A percentile compares a stretch with the other conserved stretches of the same genome.
phyloP scores from a whole-genome alignment of 2,888 invertebrate species.

The Andrena camellia region DNA sequence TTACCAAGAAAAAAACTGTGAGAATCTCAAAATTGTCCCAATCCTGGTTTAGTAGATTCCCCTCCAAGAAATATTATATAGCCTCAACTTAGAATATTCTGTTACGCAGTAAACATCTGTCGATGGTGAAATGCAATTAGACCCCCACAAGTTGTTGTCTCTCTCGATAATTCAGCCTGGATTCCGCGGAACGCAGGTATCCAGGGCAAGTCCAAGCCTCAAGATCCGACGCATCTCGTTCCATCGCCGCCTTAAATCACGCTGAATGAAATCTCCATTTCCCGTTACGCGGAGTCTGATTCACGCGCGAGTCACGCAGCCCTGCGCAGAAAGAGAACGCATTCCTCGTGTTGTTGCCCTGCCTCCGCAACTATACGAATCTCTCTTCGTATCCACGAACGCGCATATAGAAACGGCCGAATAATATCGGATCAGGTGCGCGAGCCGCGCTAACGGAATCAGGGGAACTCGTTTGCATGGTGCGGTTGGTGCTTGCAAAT shows the following conservation, averaged over 20 bases:
- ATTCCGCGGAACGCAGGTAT: neutral
- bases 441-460: slow-evolving; percentile 36
- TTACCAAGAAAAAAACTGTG: no score
- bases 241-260: slow-evolving; percentile 33
- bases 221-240: neutral
- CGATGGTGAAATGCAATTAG: slow-evolving; percentile 13
- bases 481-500: slow-evolving; percentile 21
- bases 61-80: no score
- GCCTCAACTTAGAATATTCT: neutral
- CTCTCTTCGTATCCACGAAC: slow-evolving; percentile 22
- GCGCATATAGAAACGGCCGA: slow-evolving; percentile 40
- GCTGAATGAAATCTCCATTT: slow-evolving; percentile 51
- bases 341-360: slow-evolving; percentile 34
- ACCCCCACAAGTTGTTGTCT: neutral
- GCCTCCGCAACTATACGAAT: slow-evolving; percentile 6
- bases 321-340: slow-evolving; percentile 52
- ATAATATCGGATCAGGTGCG: slow-evolving; percentile 31
- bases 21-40: no score
- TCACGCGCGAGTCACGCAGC: slow-evolving; percentile 47
- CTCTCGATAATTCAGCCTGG: neutral
- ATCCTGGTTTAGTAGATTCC: no score
- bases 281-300: slow-evolving; percentile 57
- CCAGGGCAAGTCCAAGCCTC: neutral
- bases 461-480: slow-evolving; percentile 30
- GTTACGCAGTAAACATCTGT: slow-evolving; percentile 3